A percentile compares a stretch with the other conserved stretches of the same genome.
Evolutionary conservation across 2,888 invertebrate species (phyloP).

Genomic region (Agriopis leucophaearia): DNA sequence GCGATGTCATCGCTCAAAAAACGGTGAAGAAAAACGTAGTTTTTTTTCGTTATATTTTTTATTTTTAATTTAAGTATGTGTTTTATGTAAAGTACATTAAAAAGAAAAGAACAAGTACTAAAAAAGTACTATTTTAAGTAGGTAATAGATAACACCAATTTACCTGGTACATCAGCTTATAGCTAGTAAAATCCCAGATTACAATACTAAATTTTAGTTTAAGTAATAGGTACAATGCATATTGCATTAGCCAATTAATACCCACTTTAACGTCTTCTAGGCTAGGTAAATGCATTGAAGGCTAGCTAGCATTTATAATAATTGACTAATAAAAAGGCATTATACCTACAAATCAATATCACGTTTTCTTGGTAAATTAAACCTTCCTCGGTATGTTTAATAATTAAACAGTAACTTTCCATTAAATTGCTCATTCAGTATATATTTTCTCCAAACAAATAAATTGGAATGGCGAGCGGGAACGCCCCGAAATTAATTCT

Average conservation of each 20-base stretch:
- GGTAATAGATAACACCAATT: too few species aligned
- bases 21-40: too few species aligned
- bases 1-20: too few species aligned
- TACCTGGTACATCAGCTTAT: too few species aligned
- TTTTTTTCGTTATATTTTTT: too few species aligned
- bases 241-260: not conserved
- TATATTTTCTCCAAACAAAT: slow-evolving; percentile 43
- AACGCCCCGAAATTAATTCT: slow-evolving; percentile 60
- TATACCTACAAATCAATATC: not conserved
- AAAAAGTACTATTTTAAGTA: too few species aligned
- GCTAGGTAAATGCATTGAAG: not conserved
- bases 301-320: not conserved
- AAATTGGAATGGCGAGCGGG: slow-evolving; percentile 47
- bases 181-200: too few species aligned
- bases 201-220: not conserved
- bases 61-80: too few species aligned
- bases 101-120: too few species aligned
- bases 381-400: slow-evolving; percentile 6
- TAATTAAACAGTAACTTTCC: slow-evolving; percentile 29
- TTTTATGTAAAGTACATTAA: too few species aligned
- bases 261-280: not conserved
- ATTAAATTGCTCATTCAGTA: slow-evolving; percentile 28
- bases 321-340: not conserved
- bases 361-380: slow-evolving; percentile 11
- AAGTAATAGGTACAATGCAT: not conserved